phyloP scores from a whole-genome alignment of 2,888 invertebrate genomes.

The Tachina fera region DNA sequence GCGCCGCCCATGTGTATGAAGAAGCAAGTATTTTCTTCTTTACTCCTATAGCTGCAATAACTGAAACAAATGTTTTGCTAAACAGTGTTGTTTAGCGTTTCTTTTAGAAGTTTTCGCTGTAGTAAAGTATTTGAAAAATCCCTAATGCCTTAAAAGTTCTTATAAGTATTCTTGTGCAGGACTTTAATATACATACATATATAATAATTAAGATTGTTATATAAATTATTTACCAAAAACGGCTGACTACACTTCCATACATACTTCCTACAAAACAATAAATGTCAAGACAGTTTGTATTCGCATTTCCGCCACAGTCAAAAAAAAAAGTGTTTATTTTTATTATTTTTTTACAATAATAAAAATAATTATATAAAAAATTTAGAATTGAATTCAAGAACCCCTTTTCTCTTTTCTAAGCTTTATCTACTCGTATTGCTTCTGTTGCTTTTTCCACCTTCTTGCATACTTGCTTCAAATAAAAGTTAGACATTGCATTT shows the following conservation, averaged over 20 bases:
- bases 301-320: conserved; percentile 61
- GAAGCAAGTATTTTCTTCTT: too few relatives aligned
- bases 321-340: conserved; percentile 7
- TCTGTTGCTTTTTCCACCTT: neutral
- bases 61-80: too few relatives aligned
- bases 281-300: conserved; percentile 36
- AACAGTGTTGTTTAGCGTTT: too few relatives aligned
- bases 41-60: too few relatives aligned
- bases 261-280: conserved; percentile 9
- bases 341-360: neutral
- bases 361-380: neutral
- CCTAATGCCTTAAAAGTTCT: too few relatives aligned
- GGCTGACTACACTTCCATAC: neutral
- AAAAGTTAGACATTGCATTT: conserved; percentile 58
- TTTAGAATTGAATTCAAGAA: conserved; percentile 11
- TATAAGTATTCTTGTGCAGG: too few relatives aligned
- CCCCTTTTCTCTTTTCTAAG: neutral
- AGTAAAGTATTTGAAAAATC: too few relatives aligned
- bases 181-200: too few relatives aligned
- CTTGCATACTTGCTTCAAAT: neutral
- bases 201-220: neutral
- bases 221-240: neutral
- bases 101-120: too few relatives aligned
- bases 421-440: neutral
- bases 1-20: too few relatives aligned